These are phyloP conservation scores for Arctopsyche grandis DNA, from an alignment of 1,140 invertebrate genomes.

Conservation along the genomic window DNA sequence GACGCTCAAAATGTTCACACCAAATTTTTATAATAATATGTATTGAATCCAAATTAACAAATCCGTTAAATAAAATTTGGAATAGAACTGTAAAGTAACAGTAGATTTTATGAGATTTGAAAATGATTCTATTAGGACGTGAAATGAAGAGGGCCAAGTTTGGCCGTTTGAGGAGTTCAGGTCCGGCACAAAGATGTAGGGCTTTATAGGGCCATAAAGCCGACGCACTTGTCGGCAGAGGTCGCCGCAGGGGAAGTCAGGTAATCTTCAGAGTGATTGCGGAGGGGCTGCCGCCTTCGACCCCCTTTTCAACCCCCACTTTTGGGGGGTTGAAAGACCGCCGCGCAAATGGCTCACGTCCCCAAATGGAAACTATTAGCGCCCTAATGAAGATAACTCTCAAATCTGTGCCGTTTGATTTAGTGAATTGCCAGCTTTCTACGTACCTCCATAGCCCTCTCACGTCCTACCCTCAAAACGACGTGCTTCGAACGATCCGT, in stretches of 20 bases:
- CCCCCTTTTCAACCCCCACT: background rate
- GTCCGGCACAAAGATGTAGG: conserved; percentile 44
- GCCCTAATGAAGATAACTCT: conserved; percentile 54
- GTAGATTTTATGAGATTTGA: no score
- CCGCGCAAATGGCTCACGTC: conserved; percentile 49
- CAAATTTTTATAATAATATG: no score
- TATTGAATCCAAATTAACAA: no score
- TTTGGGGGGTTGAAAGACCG: background rate
- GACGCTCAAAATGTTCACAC: conserved; percentile 16
- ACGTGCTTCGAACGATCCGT: background rate
- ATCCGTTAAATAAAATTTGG: no score
- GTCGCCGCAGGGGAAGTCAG: conserved; percentile 49
- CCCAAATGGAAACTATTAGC: conserved; percentile 53
- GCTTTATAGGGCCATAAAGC: conserved; percentile 50
- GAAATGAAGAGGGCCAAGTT: no score
- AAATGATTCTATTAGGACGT: no score
- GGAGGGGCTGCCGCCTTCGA: conserved; percentile 17
- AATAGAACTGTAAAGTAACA: no score
- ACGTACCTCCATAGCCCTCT: background rate
- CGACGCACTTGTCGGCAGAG: conserved; percentile 48
- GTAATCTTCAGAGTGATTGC: conserved; percentile 50
- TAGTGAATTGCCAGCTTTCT: conserved; percentile 33
- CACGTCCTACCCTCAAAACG: background rate
- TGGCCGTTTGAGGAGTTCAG: conserved; percentile 10
- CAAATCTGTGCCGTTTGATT: conserved; percentile 52